These are phyloP conservation scores for Dermatemys mawii DNA, from an alignment of 2,113 vertebrate genomes.

Conservation along the genomic window DNA sequence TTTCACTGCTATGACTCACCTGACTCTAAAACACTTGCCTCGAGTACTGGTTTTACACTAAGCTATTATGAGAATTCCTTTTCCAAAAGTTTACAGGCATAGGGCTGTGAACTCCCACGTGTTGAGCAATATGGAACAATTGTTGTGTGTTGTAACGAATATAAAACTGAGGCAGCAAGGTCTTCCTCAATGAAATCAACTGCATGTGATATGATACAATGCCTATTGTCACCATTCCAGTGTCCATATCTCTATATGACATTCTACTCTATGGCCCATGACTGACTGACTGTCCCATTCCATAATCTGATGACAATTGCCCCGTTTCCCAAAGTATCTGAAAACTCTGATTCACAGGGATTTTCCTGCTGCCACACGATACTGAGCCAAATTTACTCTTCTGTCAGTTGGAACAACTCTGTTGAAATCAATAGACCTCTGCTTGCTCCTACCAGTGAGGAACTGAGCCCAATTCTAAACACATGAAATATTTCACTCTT, in stretches of 20 bases:
- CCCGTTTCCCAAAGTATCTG: slow-evolving; percentile 20
- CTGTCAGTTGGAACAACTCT: neutral
- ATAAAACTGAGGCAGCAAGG: neutral
- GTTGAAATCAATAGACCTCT: no score
- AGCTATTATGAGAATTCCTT: neutral
- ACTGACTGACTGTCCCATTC: slow-evolving; percentile 12
- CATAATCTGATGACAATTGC: slow-evolving; percentile 29
- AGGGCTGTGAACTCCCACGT: neutral
- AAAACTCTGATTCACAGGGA: slow-evolving; percentile 42
- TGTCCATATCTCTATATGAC: slow-evolving; percentile 3
- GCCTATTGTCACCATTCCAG: neutral
- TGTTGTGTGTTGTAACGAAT: neutral
- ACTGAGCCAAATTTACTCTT: slow-evolving; percentile 61
- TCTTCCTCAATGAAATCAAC: neutral
- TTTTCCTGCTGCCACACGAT: slow-evolving; percentile 53
- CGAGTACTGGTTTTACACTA: neutral
- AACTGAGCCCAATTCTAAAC: slow-evolving; percentile 37
- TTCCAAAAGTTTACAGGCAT: neutral
- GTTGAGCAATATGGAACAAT: neutral
- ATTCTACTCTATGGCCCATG: neutral
- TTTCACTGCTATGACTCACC: neutral
- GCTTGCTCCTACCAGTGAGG: neutral
- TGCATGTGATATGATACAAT: neutral
- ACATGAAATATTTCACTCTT: slow-evolving; percentile 35
- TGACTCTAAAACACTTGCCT: neutral